Evolutionary conservation across 1,140 invertebrate genomes (phyloP).

Genomic region (Drosophila ogumai): DNA sequence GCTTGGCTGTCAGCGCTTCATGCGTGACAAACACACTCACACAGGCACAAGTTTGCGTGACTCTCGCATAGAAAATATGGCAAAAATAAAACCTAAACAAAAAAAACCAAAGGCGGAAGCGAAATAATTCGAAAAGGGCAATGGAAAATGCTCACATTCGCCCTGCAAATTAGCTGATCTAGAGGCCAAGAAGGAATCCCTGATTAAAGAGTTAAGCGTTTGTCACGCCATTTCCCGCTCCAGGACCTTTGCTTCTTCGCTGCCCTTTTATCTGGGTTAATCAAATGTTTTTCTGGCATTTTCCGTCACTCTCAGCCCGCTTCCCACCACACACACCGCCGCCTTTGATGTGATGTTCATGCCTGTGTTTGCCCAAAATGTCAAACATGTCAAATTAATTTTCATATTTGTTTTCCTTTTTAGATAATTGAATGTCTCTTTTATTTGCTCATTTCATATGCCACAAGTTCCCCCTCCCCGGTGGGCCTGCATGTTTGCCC

Average conservation of each 20-base stretch:
- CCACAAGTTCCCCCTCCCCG: conserved; percentile 7
- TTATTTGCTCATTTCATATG: conserved; percentile 68
- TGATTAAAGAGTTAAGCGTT: conserved; percentile 80
- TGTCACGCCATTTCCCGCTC: conserved; percentile 59
- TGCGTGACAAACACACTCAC: conserved; percentile 73
- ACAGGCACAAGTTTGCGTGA: conserved; percentile 66
- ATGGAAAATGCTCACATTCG: conserved; percentile 56
- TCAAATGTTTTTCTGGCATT: conserved; percentile 61
- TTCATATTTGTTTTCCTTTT: conserved; percentile 74
- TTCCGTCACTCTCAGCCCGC: conserved; percentile 25
- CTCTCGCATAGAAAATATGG: conserved; percentile 58
- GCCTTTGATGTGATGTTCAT: conserved; percentile 53
- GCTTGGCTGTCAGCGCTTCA: conserved; percentile 78
- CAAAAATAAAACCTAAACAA: conserved; percentile 22
- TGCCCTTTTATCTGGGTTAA: conserved; percentile 52
- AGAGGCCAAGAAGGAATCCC: conserved; percentile 40
- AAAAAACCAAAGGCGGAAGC: conserved; percentile 24
- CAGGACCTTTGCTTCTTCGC: conserved; percentile 8
- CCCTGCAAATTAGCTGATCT: conserved; percentile 54
- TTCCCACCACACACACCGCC: conserved; percentile 2
- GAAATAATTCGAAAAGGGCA: conserved; percentile 24
- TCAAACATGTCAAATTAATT: conserved; percentile 82
- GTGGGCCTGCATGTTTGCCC: conserved; percentile 15
- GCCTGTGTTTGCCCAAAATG: conserved; percentile 70
- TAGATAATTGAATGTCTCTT: conserved; percentile 76